Conservation (phyloP, 1,140 invertebrate genomes). For the Glomeris maerens region DNA sequence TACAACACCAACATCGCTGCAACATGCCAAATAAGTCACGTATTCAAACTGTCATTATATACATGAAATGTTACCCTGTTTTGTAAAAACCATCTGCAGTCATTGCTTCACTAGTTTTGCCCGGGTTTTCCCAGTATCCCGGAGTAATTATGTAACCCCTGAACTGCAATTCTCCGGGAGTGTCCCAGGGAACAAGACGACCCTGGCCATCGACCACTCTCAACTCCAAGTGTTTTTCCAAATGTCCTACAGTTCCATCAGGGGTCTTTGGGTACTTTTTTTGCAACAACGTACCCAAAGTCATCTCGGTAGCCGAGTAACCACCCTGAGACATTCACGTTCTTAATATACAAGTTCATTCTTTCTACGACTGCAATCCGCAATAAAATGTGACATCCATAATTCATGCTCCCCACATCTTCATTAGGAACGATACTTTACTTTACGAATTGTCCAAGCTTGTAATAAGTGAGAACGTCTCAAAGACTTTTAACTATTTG, state of each 20-base stretch:
- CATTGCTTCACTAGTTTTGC: slow-evolving; percentile 28
- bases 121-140: slow-evolving; percentile 30
- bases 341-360: slow-evolving; percentile 52
- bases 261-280: slow-evolving; percentile 55
- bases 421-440: no score
- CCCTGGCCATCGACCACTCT: slow-evolving; percentile 6
- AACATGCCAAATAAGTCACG: neutral
- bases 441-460: no score
- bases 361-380: no score
- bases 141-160: slow-evolving; percentile 30
- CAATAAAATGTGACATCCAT: no score
- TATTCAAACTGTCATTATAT: neutral
- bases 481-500: no score
- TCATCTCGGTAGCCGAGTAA: slow-evolving; percentile 42
- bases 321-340: slow-evolving; percentile 54
- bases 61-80: slow-evolving; percentile 27
- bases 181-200: slow-evolving; percentile 8
- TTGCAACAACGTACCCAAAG: no score
- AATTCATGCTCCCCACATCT: no score
- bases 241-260: neutral
- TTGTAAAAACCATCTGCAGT: slow-evolving; percentile 26
- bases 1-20: slow-evolving; percentile 62
- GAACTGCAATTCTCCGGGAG: slow-evolving; percentile 9
- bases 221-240: slow-evolving; percentile 4
- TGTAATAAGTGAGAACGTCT: no score